Base-by-base conservation (phyloP, 92 coral and sea anemone genomes). In the Zoanthus solanderi region DNA sequence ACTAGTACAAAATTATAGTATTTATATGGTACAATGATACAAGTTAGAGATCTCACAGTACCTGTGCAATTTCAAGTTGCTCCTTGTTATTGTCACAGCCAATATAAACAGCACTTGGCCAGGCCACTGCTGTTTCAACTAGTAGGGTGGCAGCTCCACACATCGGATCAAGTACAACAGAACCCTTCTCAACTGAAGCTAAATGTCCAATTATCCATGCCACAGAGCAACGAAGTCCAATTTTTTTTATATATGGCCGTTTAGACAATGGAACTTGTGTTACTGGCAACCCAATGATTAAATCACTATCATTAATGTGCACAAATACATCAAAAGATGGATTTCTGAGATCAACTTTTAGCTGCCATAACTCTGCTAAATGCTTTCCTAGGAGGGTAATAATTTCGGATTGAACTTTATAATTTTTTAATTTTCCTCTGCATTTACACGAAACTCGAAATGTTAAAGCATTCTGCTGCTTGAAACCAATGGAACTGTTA, bases 401-500 rank as follows among this genome's bases (percentile, higher is more conserved):
- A 47, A 81, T 23, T 66, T 81, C 85, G 29, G 44, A 63, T 66
- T 81, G 85, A 81, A 37, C 42, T 37, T 63, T 30, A 13, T 6
- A 18, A 45, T 67, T 66, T 47, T 14, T 81, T 14, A 42, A 81
- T 30, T 53, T 66, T 67, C 85, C 85, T 81, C 85, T 65, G 30
- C 85, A 81, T 81, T 81, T 81, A 31, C 75, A 81, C 0, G 85
- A 81, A 69, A 81, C 85, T 66, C 85, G 57, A 66, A 81, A 81
- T 16, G 85, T 81, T 48, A 81, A 45, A 23, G 44, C 32, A 18
- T 50, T 3, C 56, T 46, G 60, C 66, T 48, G 23, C 46, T 14
- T 23, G 5, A 8, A 37, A 45, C 37, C n/a, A 37, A 15, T 65
- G 71, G 42, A 8, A 12, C 14, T 18, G 15, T 12, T 45, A 29